A percentile compares a stretch with the other conserved stretches of the same genome.
Conservation (phyloP, 1,140 invertebrate species). For the Fopius arisanus region DNA sequence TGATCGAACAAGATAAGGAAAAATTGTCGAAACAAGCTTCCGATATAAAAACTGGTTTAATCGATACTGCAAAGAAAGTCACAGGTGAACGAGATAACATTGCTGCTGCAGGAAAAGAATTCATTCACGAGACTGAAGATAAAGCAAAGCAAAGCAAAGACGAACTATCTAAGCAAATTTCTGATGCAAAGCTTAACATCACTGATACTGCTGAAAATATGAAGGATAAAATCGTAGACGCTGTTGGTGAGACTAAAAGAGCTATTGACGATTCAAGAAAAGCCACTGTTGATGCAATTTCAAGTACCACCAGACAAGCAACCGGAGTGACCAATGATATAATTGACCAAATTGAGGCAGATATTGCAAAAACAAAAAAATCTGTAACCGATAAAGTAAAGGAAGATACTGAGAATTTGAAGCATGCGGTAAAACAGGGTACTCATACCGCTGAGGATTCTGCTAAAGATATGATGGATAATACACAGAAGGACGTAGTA, state of each 20-base stretch:
- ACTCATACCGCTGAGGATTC: not conserved
- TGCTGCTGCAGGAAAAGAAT: constrained; percentile 22
- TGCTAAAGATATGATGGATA: not conserved
- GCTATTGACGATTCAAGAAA: not conserved
- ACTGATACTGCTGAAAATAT: too few relatives aligned
- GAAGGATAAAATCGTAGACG: too few relatives aligned
- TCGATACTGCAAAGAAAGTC: too few relatives aligned
- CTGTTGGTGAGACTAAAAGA: constrained; percentile 19
- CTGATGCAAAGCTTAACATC: too few relatives aligned
- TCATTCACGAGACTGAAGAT: too few relatives aligned
- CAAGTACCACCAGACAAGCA: not conserved
- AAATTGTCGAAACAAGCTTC: not conserved
- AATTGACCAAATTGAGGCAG: not conserved
- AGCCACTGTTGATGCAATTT: not conserved
- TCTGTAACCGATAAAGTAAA: not conserved
- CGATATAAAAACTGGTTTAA: too few relatives aligned
- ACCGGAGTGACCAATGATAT: constrained; percentile 44
- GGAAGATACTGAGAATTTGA: not conserved
- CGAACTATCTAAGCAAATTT: not conserved
- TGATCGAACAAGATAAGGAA: constrained; percentile 9
- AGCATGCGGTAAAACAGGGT: not conserved
- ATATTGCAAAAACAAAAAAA: not conserved
- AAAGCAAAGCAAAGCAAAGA: constrained; percentile 9
- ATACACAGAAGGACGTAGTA: not conserved
- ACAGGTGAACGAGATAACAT: not conserved